These are phyloP conservation scores for Drosophila varians DNA, from an alignment of 1,140 invertebrate species.

Conservation along the genomic window DNA sequence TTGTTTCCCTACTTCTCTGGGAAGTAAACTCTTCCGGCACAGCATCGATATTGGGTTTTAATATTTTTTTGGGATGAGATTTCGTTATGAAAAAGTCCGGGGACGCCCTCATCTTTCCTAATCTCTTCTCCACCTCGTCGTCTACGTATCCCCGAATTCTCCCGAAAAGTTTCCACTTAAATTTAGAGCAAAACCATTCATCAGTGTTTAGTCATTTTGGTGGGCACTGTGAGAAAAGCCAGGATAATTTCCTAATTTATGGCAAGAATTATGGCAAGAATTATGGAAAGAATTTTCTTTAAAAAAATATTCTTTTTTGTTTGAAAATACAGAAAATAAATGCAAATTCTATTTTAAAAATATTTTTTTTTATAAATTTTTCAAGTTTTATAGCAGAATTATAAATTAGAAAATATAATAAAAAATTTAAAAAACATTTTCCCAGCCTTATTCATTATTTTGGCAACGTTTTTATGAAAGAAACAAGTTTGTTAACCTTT, in stretches of 20 bases:
- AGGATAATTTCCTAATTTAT: too few relatives aligned
- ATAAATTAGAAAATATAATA: neutral
- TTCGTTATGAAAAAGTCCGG: conserved; percentile 15
- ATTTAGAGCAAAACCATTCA: conserved; percentile 28
- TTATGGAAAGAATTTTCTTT: too few relatives aligned
- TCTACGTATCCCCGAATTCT: conserved; percentile 14
- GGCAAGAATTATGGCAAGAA: too few relatives aligned
- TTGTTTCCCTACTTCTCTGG: neutral
- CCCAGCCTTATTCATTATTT: too few relatives aligned
- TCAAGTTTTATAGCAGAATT: too few relatives aligned
- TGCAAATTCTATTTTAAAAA: too few relatives aligned
- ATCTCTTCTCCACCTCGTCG: conserved; percentile 24
- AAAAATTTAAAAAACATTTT: neutral
- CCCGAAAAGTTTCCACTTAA: conserved; percentile 30
- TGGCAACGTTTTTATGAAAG: neutral
- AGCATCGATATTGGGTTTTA: neutral
- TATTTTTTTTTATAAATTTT: too few relatives aligned
- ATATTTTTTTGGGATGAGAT: neutral
- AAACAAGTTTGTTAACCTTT: neutral
- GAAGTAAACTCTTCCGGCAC: neutral
- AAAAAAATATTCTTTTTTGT: too few relatives aligned
- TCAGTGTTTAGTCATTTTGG: conserved; percentile 1
- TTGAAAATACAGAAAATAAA: too few relatives aligned
- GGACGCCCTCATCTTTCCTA: conserved; percentile 2
- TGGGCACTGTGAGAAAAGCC: conserved; percentile 6